Conservation (phyloP, 1,140 invertebrate genomes). For the Drosophila sp. region DNA sequence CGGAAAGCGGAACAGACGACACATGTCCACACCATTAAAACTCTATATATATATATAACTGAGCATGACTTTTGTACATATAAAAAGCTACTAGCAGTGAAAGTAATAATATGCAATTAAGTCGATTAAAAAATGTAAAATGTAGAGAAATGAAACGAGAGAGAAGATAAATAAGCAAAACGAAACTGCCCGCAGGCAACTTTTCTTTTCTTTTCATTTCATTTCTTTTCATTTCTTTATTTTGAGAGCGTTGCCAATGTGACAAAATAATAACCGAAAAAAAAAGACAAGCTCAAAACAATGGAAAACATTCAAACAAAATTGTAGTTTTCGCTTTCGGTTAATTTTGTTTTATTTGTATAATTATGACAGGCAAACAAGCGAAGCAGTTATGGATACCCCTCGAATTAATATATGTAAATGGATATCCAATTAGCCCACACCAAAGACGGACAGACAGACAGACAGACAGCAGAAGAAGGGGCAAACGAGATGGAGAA, state of each 20-base stretch:
- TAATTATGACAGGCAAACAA: constrained; percentile 23
- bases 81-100: constrained; percentile 39
- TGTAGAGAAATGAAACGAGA: constrained; percentile 6
- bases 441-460: background rate
- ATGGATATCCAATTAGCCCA: constrained; percentile 40
- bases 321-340: constrained; percentile 6
- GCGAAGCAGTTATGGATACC: constrained; percentile 20
- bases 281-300: constrained; percentile 4
- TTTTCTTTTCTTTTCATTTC: constrained; percentile 1
- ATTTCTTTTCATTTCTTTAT: background rate
- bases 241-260: constrained; percentile 18
- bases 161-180: constrained; percentile 8
- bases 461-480: background rate
- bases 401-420: constrained; percentile 20
- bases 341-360: background rate
- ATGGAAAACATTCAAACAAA: constrained; percentile 1
- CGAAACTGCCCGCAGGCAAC: constrained; percentile 14
- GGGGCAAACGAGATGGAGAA: constrained; percentile 29
- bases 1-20: constrained; percentile 9
- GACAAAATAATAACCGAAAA: constrained; percentile 19
- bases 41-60: constrained; percentile 6
- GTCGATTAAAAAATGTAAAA: constrained; percentile 48
- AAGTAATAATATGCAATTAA: constrained; percentile 66
- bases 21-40: constrained; percentile 8
- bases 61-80: background rate